phyloP scores from a whole-genome alignment of 1,140 invertebrate species.

The Cotesia glomerata region DNA sequence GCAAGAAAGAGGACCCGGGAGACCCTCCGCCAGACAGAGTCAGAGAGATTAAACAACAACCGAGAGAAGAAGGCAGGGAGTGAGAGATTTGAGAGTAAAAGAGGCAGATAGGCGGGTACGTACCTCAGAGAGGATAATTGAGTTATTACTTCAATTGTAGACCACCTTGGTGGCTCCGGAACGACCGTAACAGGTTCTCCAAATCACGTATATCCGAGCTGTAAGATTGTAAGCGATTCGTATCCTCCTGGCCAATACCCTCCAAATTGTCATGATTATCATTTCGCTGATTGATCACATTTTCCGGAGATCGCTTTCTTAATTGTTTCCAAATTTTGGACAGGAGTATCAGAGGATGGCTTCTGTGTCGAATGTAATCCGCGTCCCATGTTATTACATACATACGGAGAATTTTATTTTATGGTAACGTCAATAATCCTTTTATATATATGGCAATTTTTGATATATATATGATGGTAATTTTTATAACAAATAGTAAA shows the following conservation, averaged over 20 bases:
- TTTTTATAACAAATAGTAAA: too few species aligned
- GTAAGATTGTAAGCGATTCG: constrained; percentile 16
- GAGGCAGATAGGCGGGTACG: constrained; percentile 62
- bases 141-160: constrained; percentile 67
- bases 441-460: background rate
- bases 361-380: too few species aligned
- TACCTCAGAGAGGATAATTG: constrained; percentile 63
- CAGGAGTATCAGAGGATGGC: too few species aligned
- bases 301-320: background rate
- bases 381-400: too few species aligned
- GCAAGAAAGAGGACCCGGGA: background rate
- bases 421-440: background rate
- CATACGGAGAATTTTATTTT: too few species aligned
- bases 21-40: background rate
- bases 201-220: constrained; percentile 47
- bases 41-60: constrained; percentile 1
- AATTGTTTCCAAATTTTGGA: background rate
- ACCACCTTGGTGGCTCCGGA: constrained; percentile 63
- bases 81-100: constrained; percentile 64
- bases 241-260: constrained; percentile 55
- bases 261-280: constrained; percentile 37
- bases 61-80: constrained; percentile 33
- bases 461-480: too few species aligned
- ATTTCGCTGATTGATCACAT: constrained; percentile 12
- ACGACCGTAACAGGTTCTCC: constrained; percentile 62